Evolutionary conservation across 1,140 invertebrate genomes (phyloP).

Genomic region (Platyura marginata): DNA sequence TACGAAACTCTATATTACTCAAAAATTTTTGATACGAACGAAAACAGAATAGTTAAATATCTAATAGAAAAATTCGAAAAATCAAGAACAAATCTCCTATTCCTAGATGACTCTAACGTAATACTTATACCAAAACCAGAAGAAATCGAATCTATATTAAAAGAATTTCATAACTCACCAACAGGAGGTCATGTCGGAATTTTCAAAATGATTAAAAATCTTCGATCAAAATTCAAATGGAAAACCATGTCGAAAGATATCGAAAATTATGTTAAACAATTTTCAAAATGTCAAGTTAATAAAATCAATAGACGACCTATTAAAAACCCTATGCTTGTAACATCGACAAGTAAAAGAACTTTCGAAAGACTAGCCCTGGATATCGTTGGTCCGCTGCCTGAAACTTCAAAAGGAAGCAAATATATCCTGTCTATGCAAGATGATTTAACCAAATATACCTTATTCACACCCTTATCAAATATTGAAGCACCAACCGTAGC

Average conservation of each 20-base stretch:
- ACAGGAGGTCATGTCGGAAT: conserved; percentile 15
- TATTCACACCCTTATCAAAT: conserved; percentile 11
- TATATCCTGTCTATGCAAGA: conserved; percentile 18
- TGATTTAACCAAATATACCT: conserved; percentile 15
- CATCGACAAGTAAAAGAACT: conserved; percentile 10
- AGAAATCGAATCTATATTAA: conserved; percentile 9
- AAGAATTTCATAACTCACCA: conserved; percentile 12
- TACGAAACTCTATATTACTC: conserved; percentile 7
- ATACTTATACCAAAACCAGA: conserved; percentile 4
- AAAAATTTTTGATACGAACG: conserved; percentile 4
- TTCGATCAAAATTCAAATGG: conserved; percentile 14
- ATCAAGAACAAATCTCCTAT: too few relatives aligned
- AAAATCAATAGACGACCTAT: conserved; percentile 10
- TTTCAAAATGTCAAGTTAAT: conserved; percentile 11
- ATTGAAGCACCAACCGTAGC: conserved; percentile 15
- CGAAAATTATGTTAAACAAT: conserved; percentile 14
- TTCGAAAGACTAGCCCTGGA: conserved; percentile 13
- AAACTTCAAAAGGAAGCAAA: conserved; percentile 8
- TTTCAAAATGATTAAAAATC: conserved; percentile 11
- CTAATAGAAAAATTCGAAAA: too few relatives aligned
- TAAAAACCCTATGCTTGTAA: conserved; percentile 14
- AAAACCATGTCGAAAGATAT: conserved; percentile 12
- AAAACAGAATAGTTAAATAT: too few relatives aligned
- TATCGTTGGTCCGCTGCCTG: conserved; percentile 15
- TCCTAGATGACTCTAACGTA: conserved; percentile 6